Base-by-base conservation (phyloP, 1,140 invertebrate genomes). In the Thereuonema tuberculata region DNA sequence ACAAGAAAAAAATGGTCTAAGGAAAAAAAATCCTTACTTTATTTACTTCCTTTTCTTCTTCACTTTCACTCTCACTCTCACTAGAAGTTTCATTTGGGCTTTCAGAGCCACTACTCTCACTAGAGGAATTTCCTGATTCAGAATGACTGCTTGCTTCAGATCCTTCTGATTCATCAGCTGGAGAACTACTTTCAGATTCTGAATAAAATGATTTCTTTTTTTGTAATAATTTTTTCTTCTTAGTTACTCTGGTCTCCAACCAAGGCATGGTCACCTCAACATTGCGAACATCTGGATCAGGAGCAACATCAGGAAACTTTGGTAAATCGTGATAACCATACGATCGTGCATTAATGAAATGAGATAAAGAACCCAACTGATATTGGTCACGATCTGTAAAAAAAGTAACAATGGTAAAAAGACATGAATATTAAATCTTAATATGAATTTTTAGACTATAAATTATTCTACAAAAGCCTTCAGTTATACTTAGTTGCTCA, bases 331-430 rank as follows among this genome's bases (percentile, higher is more conserved):
- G 82, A 73, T 99, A 98, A 3, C 92, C 93, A 43, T 73, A 77
- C 1, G 92, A 88, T 55, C 83, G 77, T 65, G 82, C 80, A 65
- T 96, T 93, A 26, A 98, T 78, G 69, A 94, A 91, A 76, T 98
- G 94, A 0, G 94, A 98, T 25, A 99, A 75, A 5, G 93, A 93
- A 0, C 95, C 94, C 61, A 99, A 75, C 68, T 98, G 94, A 71
- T 86, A 96, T 62, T 87, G 82, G 65, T 91, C 85, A 17, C 85
- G 77, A 64, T 90, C 89, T 82, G 72, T 24, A 70, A 65, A 61
- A 31, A 50, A 67, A 54, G 63, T n/a, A 56, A 9, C n/a, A n/a
- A n/a, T n/a, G n/a, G n/a, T n/a, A n/a, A n/a, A n/a, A n/a, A n/a
- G n/a, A n/a, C n/a, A n/a, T n/a, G n/a, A n/a, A n/a, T n/a, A n/a